Evolutionary conservation across 2,113 vertebrate species (phyloP).

Genomic region (Haliaeetus leucogaster): DNA sequence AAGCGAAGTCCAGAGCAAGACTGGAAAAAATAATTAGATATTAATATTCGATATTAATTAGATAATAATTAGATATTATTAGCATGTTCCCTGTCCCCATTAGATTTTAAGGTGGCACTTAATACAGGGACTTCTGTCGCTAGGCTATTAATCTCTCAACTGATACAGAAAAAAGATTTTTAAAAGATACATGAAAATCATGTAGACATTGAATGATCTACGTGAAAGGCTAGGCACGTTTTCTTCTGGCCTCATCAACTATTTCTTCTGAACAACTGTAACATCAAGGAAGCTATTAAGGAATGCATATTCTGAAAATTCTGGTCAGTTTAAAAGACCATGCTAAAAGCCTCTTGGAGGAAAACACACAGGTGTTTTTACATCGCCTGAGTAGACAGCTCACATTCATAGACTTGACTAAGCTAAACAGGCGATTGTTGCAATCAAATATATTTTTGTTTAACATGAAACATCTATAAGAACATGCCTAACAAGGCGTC

Average conservation of each 20-base stretch:
- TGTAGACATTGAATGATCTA: not conserved
- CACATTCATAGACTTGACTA: not conserved
- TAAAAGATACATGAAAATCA: not conserved
- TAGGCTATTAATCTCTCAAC: not conserved
- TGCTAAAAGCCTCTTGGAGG: not conserved
- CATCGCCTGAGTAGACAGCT: not conserved
- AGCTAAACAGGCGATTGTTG: not conserved
- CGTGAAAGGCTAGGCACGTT: not conserved
- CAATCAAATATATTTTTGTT: not conserved
- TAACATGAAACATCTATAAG: not conserved
- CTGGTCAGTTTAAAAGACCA: not conserved
- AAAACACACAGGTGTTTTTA: not conserved
- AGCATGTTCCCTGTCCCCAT: not conserved
- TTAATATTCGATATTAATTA: too few relatives aligned
- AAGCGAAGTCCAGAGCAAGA: not conserved
- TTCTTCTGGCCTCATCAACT: not conserved
- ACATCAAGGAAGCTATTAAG: not conserved
- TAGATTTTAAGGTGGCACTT: not conserved
- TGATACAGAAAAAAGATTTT: not conserved
- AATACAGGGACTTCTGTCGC: not conserved
- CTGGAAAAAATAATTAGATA: not conserved
- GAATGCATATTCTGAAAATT: not conserved
- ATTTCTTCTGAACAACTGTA: not conserved
- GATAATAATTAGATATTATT: not conserved
- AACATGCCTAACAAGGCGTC: not conserved